Evolutionary conservation across 2,797 vertebrate genomes (phyloP).

Genomic region (Calcarius lapponicus): DNA sequence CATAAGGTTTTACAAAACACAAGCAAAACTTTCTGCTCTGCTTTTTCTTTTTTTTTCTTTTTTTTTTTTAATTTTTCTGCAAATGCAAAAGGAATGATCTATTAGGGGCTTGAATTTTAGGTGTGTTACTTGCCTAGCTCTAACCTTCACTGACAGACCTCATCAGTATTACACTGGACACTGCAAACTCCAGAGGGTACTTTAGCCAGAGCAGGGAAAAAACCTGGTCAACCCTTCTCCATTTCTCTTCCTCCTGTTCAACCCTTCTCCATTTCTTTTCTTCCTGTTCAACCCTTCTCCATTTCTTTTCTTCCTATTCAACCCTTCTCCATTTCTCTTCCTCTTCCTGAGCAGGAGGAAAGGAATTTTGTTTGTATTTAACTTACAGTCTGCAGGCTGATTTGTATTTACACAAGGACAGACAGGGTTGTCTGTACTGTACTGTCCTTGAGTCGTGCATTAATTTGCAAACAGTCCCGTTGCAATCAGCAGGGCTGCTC

Average conservation of each 20-base stretch:
- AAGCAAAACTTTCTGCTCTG: neutral
- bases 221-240: neutral
- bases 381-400: neutral
- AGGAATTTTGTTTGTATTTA: slow-evolving; percentile 29
- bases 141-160: neutral
- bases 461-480: neutral
- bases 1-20: slow-evolving; percentile 8
- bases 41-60: neutral
- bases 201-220: neutral
- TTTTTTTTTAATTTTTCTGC: neutral
- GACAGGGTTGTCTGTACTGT: neutral
- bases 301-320: neutral
- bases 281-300: neutral
- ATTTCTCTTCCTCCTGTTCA: neutral
- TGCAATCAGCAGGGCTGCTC: neutral
- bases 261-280: too few species aligned
- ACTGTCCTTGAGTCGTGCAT: neutral
- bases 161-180: neutral
- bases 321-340: neutral
- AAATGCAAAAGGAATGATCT: neutral
- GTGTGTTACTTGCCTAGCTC: neutral
- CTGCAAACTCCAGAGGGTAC: neutral
- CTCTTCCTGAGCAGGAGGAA: neutral
- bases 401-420: slow-evolving; percentile 30
- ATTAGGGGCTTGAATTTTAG: neutral